phyloP scores from a whole-genome alignment of 2,113 vertebrate species.

The Chaetodon trifascialis region DNA sequence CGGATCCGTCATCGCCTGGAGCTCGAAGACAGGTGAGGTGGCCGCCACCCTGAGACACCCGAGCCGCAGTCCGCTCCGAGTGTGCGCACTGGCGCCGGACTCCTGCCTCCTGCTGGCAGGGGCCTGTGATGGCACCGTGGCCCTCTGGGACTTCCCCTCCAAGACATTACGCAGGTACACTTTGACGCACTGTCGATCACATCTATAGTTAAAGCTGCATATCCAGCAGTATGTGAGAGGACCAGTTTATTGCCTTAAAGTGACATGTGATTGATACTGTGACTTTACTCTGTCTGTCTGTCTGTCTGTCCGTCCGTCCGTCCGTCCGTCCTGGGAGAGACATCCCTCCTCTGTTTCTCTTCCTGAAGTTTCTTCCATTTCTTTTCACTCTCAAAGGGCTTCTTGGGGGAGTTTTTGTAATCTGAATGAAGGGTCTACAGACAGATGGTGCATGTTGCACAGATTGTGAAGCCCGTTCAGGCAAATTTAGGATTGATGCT shows the following conservation, averaged over 20 bases:
- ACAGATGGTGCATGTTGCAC: too few relatives aligned
- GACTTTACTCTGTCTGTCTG: too few relatives aligned
- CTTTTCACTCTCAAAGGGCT: too few relatives aligned
- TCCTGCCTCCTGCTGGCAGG: conserved; percentile 81
- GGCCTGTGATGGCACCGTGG: conserved; percentile 87
- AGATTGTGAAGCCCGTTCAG: too few relatives aligned
- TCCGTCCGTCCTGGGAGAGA: too few relatives aligned
- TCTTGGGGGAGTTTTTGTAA: too few relatives aligned
- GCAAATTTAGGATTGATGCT: too few relatives aligned
- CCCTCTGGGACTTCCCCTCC: conserved; percentile 85
- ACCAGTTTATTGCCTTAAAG: too few relatives aligned
- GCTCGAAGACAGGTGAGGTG: conserved; percentile 71
- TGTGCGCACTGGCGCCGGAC: conserved; percentile 85
- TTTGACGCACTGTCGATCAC: not conserved
- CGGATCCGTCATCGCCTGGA: conserved; percentile 84
- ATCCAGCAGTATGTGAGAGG: not conserved
- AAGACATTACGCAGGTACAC: conserved; percentile 83
- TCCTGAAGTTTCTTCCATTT: too few relatives aligned
- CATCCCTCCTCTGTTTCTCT: too few relatives aligned
- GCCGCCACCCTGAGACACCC: conserved; percentile 84
- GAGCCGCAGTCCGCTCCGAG: conserved; percentile 84
- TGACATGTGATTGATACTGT: not conserved
- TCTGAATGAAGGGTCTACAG: too few relatives aligned
- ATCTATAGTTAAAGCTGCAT: not conserved
- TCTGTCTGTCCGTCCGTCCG: too few relatives aligned